Evolutionary conservation across 2,113 vertebrate species (phyloP), one percentile per base, ranked within the genome.

Genomic region (Enhydra lutris): DNA sequence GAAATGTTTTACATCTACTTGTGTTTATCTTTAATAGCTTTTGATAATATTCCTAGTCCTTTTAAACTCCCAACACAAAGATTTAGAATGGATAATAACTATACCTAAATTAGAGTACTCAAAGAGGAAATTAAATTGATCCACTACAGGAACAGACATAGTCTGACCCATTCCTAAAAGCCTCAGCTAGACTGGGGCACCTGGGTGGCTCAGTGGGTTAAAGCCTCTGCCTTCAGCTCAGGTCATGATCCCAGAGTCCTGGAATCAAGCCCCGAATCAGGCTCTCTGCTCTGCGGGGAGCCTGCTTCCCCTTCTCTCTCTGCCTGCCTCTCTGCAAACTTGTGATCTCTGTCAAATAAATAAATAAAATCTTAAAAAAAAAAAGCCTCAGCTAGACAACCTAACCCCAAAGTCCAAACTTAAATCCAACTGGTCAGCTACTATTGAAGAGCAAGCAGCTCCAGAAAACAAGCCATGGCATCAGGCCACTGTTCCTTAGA

Each of bases 1-100:
- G 81, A 98, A 98, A 95, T 94, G 78, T 87, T 97, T 98, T 94
- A 91, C 94, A 94, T 96, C 92, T 90, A 95, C 31, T 92, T 80
- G 80, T 69, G 67, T 97, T 96, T 95, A 95, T 57, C 39, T 17
- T 91, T 95, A 94, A 89, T 90, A 92, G 91, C 57, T 92, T 85
- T 94, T 81, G 65, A 96, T 57, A 94, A 95, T 4, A 52, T 89
- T 82, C 92, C 52, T 95, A 93, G 91, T 84, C 92, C 57, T 96
- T 91, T 90, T 89, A 97, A 94, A 97, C 24, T 94, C 71, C 93
- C 73, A 98, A 98, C 0, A 78, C 47, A 97, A 97, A 96, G 26
- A 95, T 88, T 95, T 36, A 97, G 7, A 96, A 95, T 91, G 83
- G 74, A 45, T 92, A 96, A 96, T 59, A 95, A 80, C 88, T 96